These are phyloP conservation scores for Heteronetta atricapilla DNA, from an alignment of 2,113 vertebrate species.

Conservation along the genomic window DNA sequence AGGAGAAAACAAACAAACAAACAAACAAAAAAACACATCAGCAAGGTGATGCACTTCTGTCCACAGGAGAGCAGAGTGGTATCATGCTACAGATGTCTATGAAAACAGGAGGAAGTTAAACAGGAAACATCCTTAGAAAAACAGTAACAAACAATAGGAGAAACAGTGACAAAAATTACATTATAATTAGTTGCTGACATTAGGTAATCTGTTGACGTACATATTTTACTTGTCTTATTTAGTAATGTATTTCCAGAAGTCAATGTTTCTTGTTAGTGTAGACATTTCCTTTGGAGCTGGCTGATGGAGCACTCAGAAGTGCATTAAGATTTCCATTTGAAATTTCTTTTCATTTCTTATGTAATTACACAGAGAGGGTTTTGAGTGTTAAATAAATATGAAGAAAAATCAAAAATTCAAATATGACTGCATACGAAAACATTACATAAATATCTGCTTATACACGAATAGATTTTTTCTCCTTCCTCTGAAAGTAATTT, in stretches of 20 bases:
- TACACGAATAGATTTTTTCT: background rate
- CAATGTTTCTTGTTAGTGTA: conserved; percentile 50
- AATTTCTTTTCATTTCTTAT: background rate
- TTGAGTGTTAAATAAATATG: background rate
- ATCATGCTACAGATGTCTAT: background rate
- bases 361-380: background rate
- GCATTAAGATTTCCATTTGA: background rate
- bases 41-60: too few relatives aligned
- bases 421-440: background rate
- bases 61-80: background rate
- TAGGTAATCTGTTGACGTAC: background rate
- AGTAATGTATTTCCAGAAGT: conserved; percentile 33
- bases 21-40: too few relatives aligned
- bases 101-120: background rate
- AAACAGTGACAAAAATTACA: background rate
- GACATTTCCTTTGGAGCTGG: conserved; percentile 69
- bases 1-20: too few relatives aligned
- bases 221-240: conserved; percentile 37
- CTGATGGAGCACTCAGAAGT: conserved; percentile 45
- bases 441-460: background rate
- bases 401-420: background rate
- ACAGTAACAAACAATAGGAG: background rate
- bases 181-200: background rate
- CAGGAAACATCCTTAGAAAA: background rate
- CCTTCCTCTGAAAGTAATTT: background rate